Conservation (phyloP, 2,797 vertebrate genomes). For the Enteromius thamalakanensis region DNA sequence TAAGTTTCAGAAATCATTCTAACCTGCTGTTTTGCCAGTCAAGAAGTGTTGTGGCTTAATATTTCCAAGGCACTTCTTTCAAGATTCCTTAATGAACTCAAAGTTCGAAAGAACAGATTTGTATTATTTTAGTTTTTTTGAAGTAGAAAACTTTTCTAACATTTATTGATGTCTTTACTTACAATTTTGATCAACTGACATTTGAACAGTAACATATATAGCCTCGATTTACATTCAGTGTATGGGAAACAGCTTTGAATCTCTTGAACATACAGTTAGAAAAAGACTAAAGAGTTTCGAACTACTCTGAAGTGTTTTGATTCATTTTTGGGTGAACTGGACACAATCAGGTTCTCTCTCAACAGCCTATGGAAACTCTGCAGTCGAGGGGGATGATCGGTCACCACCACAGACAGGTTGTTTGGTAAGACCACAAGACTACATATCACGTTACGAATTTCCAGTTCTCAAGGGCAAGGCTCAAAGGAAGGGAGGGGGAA, state of each 20-base stretch:
- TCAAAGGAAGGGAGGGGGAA: not conserved
- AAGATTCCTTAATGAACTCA: not conserved
- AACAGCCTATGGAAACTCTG: not conserved
- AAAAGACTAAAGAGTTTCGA: not conserved
- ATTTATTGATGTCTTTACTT: not conserved
- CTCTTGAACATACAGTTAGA: not conserved
- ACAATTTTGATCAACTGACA: not conserved
- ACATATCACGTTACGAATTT: slow-evolving; percentile 13
- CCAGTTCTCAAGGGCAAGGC: slow-evolving; percentile 36
- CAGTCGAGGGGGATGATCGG: slow-evolving; percentile 14
- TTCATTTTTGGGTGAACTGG: not conserved
- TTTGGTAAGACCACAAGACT: not conserved
- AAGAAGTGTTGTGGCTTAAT: not conserved
- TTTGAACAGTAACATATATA: not conserved
- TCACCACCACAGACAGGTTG: slow-evolving; percentile 25
- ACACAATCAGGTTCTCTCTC: slow-evolving; percentile 4
- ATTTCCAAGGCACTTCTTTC: not conserved
- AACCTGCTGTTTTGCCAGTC: not conserved
- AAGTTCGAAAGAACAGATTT: not conserved
- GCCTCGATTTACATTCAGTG: not conserved
- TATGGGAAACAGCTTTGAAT: not conserved
- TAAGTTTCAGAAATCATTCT: not conserved
- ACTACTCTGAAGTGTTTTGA: not conserved
- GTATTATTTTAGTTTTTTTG: too few relatives aligned
- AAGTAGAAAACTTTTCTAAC: not conserved